Evolutionary conservation across 2,797 vertebrate species (phyloP), one percentile per base, ranked within the genome.

Genomic region (Cryptoprocta ferox): DNA sequence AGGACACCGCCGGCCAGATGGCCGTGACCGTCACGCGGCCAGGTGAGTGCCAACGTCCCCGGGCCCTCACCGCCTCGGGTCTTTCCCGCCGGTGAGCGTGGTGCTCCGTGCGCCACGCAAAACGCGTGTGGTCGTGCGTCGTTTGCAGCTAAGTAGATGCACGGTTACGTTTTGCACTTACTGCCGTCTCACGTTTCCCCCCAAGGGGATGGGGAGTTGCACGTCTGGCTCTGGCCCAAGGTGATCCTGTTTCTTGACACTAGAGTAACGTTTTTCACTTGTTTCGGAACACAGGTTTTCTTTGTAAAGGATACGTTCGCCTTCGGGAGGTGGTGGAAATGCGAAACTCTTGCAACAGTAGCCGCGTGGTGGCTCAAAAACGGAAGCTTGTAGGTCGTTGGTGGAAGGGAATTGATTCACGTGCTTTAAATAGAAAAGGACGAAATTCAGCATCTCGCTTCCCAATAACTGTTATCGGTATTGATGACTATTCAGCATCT

Each of bases 1-100:
- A 99, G 76, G 98, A 99, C 26, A 89, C 98, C 0, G 99, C 99
- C 0, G 99, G 99, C 0, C 97, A 98, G 93, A 98, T 30, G 2
- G 89, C 97, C 0, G 98, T 99, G 66, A 98, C 93, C 0, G 98
- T 99, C 95, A 98, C 95, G 80, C 98, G 98, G 50, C 99, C 99
- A 98, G 99, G 99, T 99, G 97, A 98, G 95, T 0, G 12, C 12
- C 1, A 4, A 3, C 1, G 39, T 39, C 63, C 42, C 80, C 16
- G 7, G 28, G 10, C n/a, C 37, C 26, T 30, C 15, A 1, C 6
- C 18, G 12, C 21, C 50, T 18, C 26, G 0, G 0, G 9, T 18
- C 1, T 68, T 35, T 39, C 78, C 75, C 26, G 1, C 8, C n/a
- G 53, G 53, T 24, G 16, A 68, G 5, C 42, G 2, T 26, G 4